Conservation (phyloP, 2,113 vertebrate genomes). For the Carassius gibelio region DNA sequence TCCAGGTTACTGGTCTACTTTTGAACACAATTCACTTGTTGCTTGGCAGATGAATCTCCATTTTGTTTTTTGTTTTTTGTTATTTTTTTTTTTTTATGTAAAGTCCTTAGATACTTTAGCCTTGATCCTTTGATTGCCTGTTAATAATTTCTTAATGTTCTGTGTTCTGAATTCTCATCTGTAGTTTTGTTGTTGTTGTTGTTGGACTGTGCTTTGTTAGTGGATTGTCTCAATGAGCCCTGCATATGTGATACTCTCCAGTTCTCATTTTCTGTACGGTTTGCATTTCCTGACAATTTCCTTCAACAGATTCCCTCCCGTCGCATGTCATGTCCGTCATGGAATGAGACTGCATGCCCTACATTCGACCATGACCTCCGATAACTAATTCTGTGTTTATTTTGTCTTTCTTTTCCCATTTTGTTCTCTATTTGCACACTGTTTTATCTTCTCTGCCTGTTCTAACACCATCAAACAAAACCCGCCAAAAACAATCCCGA, state of each 20-base stretch:
- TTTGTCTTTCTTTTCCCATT: slow-evolving; percentile 83
- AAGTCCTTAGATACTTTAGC: neutral
- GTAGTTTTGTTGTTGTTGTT: neutral
- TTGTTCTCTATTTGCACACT: slow-evolving; percentile 81
- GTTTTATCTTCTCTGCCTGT: slow-evolving; percentile 78
- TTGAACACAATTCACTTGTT: slow-evolving; percentile 23
- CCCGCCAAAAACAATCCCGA: slow-evolving; percentile 39
- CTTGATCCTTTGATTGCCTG: slow-evolving; percentile 16
- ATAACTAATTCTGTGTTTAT: slow-evolving; percentile 98
- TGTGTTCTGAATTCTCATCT: slow-evolving; percentile 29
- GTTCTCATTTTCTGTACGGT: slow-evolving; percentile 51
- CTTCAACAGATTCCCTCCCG: slow-evolving; percentile 81
- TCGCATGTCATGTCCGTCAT: slow-evolving; percentile 84
- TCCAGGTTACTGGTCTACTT: slow-evolving; percentile 33
- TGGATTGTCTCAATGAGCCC: slow-evolving; percentile 41
- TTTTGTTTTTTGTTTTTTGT: slow-evolving; percentile 31
- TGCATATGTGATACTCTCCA: slow-evolving; percentile 53
- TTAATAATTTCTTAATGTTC: slow-evolving; percentile 33
- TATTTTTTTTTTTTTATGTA: slow-evolving; percentile 4
- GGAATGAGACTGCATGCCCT: slow-evolving; percentile 87
- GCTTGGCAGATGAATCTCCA: neutral
- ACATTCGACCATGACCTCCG: slow-evolving; percentile 78
- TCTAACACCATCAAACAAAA: slow-evolving; percentile 77
- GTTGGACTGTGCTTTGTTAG: slow-evolving; percentile 36
- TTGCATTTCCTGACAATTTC: slow-evolving; percentile 49